A percentile compares a stretch with the other conserved stretches of the same genome.
These are phyloP conservation scores for Podargus strigoides DNA, from an alignment of 2,797 vertebrate species.

Conservation along the genomic window DNA sequence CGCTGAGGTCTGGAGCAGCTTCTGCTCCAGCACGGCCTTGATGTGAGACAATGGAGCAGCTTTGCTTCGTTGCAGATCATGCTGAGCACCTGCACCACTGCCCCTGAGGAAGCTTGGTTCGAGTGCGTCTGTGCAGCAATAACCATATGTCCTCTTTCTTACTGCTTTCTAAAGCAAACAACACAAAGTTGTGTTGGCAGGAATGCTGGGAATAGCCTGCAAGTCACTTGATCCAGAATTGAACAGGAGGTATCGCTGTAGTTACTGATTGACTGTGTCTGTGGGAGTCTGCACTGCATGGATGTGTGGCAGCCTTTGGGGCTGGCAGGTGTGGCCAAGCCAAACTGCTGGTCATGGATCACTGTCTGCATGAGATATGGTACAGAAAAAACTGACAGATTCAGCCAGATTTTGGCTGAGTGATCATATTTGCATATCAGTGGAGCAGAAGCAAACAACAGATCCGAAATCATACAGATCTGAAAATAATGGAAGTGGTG, in stretches of 20 bases:
- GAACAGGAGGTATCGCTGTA: neutral
- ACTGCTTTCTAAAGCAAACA: neutral
- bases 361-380: neutral
- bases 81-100: neutral
- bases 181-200: neutral
- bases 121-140: neutral
- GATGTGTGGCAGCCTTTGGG: neutral
- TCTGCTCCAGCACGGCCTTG: neutral
- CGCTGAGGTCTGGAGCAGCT: neutral
- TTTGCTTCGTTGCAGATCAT: neutral
- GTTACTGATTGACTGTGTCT: conserved; percentile 1
- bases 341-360: neutral
- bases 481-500: neutral
- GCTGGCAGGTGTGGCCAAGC: neutral
- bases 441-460: neutral
- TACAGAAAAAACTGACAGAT: neutral
- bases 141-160: neutral
- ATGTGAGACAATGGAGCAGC: neutral
- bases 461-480: fast-evolving
- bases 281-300: neutral
- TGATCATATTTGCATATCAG: neutral
- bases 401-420: neutral
- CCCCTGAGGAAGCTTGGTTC: neutral
- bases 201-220: neutral
- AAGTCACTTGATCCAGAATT: neutral